Evolutionary conservation across 2,888 invertebrate species (phyloP).

Genomic region (Ennomos quercinarius): DNA sequence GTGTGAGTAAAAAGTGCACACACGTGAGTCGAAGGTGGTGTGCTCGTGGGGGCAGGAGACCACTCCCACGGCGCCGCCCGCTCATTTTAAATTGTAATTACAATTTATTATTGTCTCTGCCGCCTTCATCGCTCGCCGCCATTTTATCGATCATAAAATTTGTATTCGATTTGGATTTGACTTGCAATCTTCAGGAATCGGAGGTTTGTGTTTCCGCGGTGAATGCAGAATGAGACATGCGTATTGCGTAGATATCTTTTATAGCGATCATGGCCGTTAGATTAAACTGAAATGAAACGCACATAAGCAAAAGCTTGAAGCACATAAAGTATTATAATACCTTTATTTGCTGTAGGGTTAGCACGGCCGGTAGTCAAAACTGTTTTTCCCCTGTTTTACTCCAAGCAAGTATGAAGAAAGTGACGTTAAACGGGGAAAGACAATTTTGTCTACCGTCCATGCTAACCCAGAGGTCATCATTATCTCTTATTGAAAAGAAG

Average conservation of each 20-base stretch:
- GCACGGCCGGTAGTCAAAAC: too few relatives aligned
- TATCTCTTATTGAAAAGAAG: too few relatives aligned
- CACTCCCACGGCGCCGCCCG: constrained; percentile 82
- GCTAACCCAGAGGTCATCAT: too few relatives aligned
- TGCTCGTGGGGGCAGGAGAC: constrained; percentile 67
- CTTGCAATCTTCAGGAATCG: constrained; percentile 8
- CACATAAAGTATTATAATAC: too few relatives aligned
- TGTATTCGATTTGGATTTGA: constrained; percentile 49
- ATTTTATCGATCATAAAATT: constrained; percentile 75
- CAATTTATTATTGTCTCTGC: constrained; percentile 85
- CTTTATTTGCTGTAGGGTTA: too few relatives aligned
- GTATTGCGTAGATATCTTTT: neutral
- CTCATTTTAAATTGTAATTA: constrained; percentile 86
- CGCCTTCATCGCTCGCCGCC: constrained; percentile 80
- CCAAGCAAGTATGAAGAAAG: too few relatives aligned
- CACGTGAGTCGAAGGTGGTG: constrained; percentile 66
- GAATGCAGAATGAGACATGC: neutral
- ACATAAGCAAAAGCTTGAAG: too few relatives aligned
- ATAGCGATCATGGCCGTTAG: too few relatives aligned
- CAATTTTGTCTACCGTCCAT: too few relatives aligned
- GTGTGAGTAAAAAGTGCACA: constrained; percentile 76
- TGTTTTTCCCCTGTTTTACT: too few relatives aligned
- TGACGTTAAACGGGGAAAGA: too few relatives aligned
- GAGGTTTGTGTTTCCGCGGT: neutral
- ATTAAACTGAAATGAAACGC: too few relatives aligned